Conservation (phyloP, 2,113 vertebrate genomes). For the Myiopsitta monachus region DNA sequence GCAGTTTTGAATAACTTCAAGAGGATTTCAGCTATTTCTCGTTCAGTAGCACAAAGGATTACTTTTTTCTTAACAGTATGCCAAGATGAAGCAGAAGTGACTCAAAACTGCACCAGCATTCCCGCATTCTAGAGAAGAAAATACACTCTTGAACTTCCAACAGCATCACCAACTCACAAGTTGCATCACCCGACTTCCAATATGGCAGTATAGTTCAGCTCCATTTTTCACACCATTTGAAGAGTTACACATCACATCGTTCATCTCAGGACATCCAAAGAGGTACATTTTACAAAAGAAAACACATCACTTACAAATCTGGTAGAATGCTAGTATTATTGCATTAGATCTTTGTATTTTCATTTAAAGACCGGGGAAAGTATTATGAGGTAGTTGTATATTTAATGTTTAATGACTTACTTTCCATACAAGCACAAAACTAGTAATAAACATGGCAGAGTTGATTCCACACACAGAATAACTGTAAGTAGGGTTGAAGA, state of each 20-base stretch:
- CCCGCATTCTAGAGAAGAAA: neutral
- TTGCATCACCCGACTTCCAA: neutral
- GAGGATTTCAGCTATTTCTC: neutral
- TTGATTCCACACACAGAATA: neutral
- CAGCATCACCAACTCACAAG: neutral
- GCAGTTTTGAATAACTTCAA: neutral
- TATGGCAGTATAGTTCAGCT: neutral
- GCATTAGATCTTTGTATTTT: neutral
- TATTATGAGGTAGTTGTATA: neutral
- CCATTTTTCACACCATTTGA: neutral
- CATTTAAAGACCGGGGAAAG: neutral
- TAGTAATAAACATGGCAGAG: neutral
- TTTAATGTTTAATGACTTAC: neutral
- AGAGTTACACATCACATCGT: neutral
- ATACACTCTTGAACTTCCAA: neutral
- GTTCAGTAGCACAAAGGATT: neutral
- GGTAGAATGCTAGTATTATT: neutral
- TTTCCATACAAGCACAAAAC: neutral
- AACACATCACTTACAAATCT: neutral
- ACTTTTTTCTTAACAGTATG: neutral
- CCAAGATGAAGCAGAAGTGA: neutral
- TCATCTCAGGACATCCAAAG: neutral
- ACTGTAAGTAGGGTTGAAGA: neutral
- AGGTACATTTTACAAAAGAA: neutral
- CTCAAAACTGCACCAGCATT: neutral